Conservation (phyloP, 2,113 vertebrate genomes). For the Myotis brandtii region DNA sequence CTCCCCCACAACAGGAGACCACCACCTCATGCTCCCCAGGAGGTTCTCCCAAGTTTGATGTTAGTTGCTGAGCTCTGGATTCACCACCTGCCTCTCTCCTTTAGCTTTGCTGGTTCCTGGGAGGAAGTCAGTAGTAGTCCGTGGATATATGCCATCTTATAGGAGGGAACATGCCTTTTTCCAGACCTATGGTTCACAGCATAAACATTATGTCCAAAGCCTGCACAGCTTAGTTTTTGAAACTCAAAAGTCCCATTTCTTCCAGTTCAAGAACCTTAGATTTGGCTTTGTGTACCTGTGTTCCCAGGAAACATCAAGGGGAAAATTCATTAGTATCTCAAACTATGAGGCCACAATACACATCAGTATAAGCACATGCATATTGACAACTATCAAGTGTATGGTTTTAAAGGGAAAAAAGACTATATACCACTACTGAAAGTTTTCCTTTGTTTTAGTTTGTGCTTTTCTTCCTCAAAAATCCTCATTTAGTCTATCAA, state of each 20-base stretch:
- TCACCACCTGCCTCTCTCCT: not conserved
- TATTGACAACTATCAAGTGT: not conserved
- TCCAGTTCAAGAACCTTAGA: not conserved
- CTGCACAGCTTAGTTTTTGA: not conserved
- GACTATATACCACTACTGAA: not conserved
- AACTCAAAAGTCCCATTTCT: conserved; percentile 32
- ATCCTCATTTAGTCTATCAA: conserved; percentile 3
- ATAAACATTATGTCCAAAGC: not conserved
- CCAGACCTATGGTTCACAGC: not conserved
- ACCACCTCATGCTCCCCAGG: not conserved
- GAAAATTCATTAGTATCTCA: not conserved
- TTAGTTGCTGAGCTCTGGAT: conserved; percentile 23
- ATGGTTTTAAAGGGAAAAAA: not conserved
- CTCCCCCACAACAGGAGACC: not conserved
- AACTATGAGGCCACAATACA: not conserved
- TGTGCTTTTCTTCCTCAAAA: conserved; percentile 22
- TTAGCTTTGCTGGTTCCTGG: not conserved
- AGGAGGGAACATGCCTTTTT: not conserved
- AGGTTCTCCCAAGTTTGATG: not conserved
- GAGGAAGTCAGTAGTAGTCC: not conserved
- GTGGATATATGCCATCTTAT: not conserved
- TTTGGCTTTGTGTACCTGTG: conserved; percentile 12
- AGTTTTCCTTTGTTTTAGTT: conserved; percentile 44
- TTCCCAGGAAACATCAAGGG: not conserved
- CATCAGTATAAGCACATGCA: not conserved